These are phyloP conservation scores for Apteryx mantelli DNA, from an alignment of 2,113 vertebrate genomes.

Conservation along the genomic window DNA sequence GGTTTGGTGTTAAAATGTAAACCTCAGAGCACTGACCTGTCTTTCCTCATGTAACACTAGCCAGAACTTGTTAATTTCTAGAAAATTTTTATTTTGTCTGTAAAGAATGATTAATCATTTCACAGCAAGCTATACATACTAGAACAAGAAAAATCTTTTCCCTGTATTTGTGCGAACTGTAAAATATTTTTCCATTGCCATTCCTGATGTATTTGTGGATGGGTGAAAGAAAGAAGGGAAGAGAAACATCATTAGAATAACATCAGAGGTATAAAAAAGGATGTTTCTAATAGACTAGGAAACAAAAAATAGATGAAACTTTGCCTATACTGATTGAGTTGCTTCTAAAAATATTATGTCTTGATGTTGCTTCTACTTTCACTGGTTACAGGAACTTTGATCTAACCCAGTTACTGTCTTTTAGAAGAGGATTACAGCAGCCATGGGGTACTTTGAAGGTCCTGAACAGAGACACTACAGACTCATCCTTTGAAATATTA, in stretches of 20 bases:
- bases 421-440: not conserved
- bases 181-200: not conserved
- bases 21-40: not conserved
- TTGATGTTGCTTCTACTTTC: not conserved
- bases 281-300: not conserved
- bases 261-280: not conserved
- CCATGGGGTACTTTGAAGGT: not conserved
- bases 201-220: not conserved
- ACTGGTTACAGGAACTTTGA: not conserved
- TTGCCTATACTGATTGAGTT: not conserved
- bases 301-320: not conserved
- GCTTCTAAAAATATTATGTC: not conserved
- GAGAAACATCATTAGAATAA: not conserved
- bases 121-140: not conserved
- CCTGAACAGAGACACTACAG: not conserved
- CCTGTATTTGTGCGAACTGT: not conserved
- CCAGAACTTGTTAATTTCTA: not conserved
- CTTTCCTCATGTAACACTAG: not conserved
- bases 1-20: not conserved
- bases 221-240: not conserved
- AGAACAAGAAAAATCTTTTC: not conserved
- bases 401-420: not conserved
- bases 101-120: not conserved
- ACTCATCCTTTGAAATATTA: not conserved
- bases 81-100: not conserved